Conservation (phyloP, 2,113 vertebrate species). For the Malurus cyaneus region DNA sequence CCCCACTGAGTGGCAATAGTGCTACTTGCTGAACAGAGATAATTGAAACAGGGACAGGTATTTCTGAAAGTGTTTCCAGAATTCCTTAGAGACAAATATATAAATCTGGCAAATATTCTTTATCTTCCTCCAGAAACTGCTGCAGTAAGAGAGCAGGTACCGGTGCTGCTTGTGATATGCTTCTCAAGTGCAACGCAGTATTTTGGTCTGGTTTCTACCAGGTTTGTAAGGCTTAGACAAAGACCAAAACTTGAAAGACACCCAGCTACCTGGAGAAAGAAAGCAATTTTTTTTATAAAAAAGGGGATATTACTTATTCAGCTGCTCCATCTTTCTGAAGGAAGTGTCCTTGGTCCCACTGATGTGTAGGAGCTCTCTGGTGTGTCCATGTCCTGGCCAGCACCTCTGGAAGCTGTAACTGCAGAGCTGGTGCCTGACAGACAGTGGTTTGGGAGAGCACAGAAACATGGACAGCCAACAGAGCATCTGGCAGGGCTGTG, state of each 20-base stretch:
- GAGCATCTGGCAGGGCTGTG: background rate
- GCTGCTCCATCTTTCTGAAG: background rate
- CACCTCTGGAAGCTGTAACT: background rate
- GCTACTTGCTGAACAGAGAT: constrained; percentile 48
- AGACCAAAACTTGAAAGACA: background rate
- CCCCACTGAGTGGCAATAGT: constrained; percentile 53
- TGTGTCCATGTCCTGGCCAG: background rate
- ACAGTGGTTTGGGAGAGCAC: background rate
- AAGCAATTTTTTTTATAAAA: background rate
- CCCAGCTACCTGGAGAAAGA: background rate
- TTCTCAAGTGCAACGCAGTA: background rate
- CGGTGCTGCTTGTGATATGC: background rate
- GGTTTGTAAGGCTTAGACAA: background rate
- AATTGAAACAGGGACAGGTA: constrained; percentile 63
- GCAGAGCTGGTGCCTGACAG: background rate
- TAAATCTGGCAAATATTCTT: constrained; percentile 45
- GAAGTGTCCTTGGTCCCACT: background rate
- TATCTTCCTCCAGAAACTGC: constrained; percentile 2
- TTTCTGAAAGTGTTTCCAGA: constrained; percentile 54
- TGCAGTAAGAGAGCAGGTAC: background rate
- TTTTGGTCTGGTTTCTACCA: background rate
- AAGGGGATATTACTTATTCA: background rate
- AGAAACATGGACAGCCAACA: background rate
- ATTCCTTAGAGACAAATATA: constrained; percentile 1
- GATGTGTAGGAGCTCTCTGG: background rate